Evolutionary conservation across 2,113 vertebrate genomes (phyloP).

Genomic region (Mirza zaza): DNA sequence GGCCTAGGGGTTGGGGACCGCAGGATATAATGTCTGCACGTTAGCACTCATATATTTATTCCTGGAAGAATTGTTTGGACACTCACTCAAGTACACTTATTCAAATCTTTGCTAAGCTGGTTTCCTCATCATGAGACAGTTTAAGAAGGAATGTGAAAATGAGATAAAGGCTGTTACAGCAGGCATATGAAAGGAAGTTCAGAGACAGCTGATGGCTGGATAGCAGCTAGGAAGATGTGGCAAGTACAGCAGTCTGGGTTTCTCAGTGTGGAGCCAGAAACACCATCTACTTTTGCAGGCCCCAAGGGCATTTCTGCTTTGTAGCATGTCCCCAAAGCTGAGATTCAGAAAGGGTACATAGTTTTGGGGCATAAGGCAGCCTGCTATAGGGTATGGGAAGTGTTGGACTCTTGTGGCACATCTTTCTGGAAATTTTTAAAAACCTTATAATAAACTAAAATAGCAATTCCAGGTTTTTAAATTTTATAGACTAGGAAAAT

Average conservation of each 20-base stretch:
- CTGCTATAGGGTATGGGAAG: background rate
- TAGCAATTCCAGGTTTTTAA: background rate
- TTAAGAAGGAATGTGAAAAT: conserved; percentile 1
- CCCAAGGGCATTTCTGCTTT: background rate
- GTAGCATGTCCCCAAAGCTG: background rate
- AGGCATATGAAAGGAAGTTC: background rate
- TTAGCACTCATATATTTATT: background rate
- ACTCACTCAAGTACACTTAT: background rate
- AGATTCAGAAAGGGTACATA: background rate
- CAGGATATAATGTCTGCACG: background rate
- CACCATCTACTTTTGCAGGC: background rate
- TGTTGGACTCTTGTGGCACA: background rate
- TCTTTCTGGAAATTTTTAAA: background rate
- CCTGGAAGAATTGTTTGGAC: background rate
- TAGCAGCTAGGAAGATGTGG: background rate
- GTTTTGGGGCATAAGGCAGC: background rate
- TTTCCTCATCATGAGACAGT: background rate
- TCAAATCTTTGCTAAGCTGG: background rate
- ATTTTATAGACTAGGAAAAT: background rate
- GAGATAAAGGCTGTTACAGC: background rate
- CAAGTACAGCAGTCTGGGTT: background rate
- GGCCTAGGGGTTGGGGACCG: too few species aligned
- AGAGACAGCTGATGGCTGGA: background rate
- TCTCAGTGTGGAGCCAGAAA: background rate
- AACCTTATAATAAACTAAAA: conserved; percentile 14